These are phyloP conservation scores for Xylocampa areola DNA, from an alignment of 2,888 invertebrate genomes.

Conservation along the genomic window DNA sequence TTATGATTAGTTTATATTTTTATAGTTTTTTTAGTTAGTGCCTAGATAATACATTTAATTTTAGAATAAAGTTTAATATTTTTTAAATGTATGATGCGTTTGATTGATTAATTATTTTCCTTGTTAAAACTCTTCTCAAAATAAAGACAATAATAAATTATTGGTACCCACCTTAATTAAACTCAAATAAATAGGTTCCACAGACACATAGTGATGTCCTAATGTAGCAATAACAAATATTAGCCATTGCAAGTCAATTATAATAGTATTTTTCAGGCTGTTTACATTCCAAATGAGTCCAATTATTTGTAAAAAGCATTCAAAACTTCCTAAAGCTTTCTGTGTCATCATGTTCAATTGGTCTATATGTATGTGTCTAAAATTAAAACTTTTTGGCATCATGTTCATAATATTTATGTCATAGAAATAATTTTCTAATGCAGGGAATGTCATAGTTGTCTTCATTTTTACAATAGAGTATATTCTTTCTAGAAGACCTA, in stretches of 20 bases:
- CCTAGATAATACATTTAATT: neutral
- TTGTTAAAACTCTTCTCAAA: no score
- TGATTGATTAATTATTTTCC: neutral
- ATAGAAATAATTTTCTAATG: constrained; percentile 74
- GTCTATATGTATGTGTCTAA: constrained; percentile 67
- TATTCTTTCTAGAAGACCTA: constrained; percentile 77
- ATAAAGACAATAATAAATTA: neutral
- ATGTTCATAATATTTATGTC: constrained; percentile 68
- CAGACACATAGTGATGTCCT: constrained; percentile 64
- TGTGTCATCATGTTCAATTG: constrained; percentile 74
- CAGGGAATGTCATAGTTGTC: constrained; percentile 81
- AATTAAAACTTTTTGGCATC: constrained; percentile 70
- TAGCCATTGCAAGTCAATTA: constrained; percentile 82
- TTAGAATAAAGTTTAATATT: constrained; percentile 21
- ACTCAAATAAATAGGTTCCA: constrained; percentile 72
- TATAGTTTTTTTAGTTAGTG: constrained; percentile 5
- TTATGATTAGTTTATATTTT: constrained; percentile 14
- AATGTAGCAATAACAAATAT: constrained; percentile 76
- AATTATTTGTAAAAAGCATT: constrained; percentile 80
- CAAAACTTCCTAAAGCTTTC: constrained; percentile 77
- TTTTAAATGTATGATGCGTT: neutral
- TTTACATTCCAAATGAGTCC: constrained; percentile 81
- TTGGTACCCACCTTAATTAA: constrained; percentile 77
- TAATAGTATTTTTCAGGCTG: constrained; percentile 74
- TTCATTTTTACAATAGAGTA: constrained; percentile 82